Percentiles rank a stretch among this genome's conserved stretches.
These are phyloP conservation scores for Heteromyza rotundicornis DNA, from an alignment of 2,888 invertebrate species.

Conservation along the genomic window DNA sequence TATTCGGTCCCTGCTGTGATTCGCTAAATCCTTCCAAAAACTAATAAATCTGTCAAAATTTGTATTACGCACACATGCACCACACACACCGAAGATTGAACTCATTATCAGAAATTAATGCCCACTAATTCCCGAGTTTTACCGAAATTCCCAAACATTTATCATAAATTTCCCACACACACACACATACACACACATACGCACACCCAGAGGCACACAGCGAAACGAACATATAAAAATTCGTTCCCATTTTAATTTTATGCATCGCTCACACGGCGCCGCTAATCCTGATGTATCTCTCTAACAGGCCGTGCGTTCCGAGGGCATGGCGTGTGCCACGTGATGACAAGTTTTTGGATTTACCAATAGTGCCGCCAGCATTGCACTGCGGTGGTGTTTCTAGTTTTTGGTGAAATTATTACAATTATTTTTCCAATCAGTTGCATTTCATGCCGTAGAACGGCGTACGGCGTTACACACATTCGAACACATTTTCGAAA, in stretches of 20 bases:
- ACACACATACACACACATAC: no score
- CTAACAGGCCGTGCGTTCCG: background rate
- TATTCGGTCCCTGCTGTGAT: no score
- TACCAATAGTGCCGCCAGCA: no score
- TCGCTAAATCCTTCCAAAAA: no score
- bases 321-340: background rate
- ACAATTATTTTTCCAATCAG: slow-evolving; percentile 1
- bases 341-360: no score
- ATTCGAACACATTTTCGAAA: background rate
- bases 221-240: no score
- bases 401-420: background rate
- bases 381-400: no score
- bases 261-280: background rate
- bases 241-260: no score
- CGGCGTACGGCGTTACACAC: background rate
- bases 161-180: background rate
- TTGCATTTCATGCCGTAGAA: background rate
- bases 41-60: background rate
- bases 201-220: no score
- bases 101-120: background rate
- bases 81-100: background rate
- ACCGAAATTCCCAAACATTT: background rate
- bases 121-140: background rate
- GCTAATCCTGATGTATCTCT: background rate
- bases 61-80: background rate